phyloP scores from a whole-genome alignment of 2,113 vertebrate genomes.

The Gallinago media region DNA sequence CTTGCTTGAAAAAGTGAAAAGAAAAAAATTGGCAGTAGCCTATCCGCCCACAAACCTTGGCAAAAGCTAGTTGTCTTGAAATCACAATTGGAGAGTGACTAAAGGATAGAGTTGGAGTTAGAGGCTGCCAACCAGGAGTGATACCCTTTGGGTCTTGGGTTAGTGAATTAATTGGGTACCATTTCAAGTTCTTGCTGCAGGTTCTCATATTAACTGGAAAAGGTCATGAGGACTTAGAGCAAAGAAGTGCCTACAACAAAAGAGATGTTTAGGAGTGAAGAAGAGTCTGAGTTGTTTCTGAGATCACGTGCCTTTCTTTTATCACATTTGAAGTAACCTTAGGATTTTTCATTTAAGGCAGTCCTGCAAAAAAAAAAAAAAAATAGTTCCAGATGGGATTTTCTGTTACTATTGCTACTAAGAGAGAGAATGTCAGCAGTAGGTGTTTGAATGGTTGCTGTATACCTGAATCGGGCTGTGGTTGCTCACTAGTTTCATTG shows the following conservation, averaged over 20 bases:
- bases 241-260: rapidly evolving
- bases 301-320: not conserved
- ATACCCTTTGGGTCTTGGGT: not conserved
- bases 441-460: not conserved
- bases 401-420: not conserved
- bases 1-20: not conserved
- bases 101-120: not conserved
- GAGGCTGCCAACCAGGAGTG: not conserved
- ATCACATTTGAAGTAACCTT: not conserved
- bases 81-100: not conserved
- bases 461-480: not conserved
- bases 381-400: not conserved
- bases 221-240: not conserved
- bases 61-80: not conserved
- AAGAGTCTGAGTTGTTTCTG: rapidly evolving
- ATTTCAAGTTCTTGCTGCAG: not conserved
- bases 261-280: not conserved
- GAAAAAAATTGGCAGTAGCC: not conserved
- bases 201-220: not conserved
- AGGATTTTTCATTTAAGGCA: not conserved
- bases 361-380: not conserved
- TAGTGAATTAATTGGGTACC: not conserved
- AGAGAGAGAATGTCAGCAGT: not conserved
- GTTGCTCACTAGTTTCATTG: not conserved
- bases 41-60: not conserved